phyloP scores from a whole-genome alignment of 53 echinoderm and acorn worm species.

The Echinometra lucunter region DNA sequence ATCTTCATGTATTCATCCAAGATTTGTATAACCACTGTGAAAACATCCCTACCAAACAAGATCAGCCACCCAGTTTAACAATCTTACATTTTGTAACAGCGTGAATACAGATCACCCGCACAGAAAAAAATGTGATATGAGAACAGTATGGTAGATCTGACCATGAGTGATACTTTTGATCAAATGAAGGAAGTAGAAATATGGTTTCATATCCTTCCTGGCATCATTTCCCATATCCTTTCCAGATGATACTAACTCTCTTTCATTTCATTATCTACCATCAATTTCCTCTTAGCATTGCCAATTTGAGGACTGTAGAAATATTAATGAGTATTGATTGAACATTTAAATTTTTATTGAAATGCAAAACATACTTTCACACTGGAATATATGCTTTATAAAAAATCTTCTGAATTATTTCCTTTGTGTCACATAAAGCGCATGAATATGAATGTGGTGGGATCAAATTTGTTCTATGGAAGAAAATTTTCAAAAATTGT shows the following conservation, averaged over 20 bases:
- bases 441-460: too few species aligned
- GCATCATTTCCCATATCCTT: constrained; percentile 5
- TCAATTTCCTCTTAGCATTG: not conserved
- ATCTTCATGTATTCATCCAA: not conserved
- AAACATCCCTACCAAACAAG: not conserved
- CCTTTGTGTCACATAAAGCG: too few species aligned
- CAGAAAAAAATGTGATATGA: not conserved
- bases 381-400: too few species aligned
- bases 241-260: constrained; percentile 3
- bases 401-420: too few species aligned
- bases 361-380: too few species aligned
- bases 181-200: constrained; percentile 16
- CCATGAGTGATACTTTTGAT: not conserved
- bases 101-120: not conserved
- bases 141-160: not conserved
- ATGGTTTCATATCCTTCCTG: constrained; percentile 52
- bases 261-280: not conserved
- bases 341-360: not conserved
- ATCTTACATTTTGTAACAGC: not conserved
- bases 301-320: not conserved
- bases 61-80: not conserved
- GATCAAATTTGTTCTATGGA: too few species aligned
- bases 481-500: too few species aligned
- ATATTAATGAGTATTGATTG: not conserved
- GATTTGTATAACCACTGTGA: not conserved